Percentiles rank a stretch among this genome's conserved stretches.
phyloP scores from a whole-genome alignment of 1,140 invertebrate species.

The Drosophila lacteicornis region DNA sequence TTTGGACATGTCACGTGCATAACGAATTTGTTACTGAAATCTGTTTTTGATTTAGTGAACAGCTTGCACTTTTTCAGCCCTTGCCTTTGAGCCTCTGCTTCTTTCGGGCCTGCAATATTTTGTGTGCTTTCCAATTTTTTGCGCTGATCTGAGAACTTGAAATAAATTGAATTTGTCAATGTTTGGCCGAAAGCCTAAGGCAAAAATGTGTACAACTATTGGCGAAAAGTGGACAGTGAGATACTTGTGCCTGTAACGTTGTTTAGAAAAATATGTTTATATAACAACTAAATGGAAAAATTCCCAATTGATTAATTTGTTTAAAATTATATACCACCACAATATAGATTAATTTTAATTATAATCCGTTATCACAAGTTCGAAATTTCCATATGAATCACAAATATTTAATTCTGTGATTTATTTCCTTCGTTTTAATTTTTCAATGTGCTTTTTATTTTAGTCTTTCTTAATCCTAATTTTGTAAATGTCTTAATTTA shows the following conservation, averaged over 20 bases:
- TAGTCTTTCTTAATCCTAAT: no score
- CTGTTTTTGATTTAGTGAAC: constrained; percentile 83
- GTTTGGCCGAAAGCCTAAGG: constrained; percentile 13
- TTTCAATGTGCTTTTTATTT: no score
- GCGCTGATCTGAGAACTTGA: constrained; percentile 52
- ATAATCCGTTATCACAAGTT: not conserved
- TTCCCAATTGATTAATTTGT: not conserved
- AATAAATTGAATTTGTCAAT: constrained; percentile 76
- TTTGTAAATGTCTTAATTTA: no score
- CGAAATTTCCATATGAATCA: not conserved
- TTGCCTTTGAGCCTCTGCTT: constrained; percentile 9
- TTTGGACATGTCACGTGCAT: constrained; percentile 82
- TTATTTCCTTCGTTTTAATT: no score
- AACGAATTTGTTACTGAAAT: constrained; percentile 82
- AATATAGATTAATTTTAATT: not conserved
- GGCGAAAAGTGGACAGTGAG: no score
- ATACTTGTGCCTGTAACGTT: not conserved
- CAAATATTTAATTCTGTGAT: no score
- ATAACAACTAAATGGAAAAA: not conserved
- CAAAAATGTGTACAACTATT: constrained; percentile 42
- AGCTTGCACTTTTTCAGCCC: constrained; percentile 70
- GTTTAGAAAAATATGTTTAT: not conserved
- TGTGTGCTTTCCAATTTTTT: constrained; percentile 28
- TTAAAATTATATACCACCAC: no score
- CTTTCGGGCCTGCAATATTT: not conserved